A percentile compares a stretch with the other conserved stretches of the same genome.
Conservation (phyloP, 2,888 invertebrate genomes). For the Microdon myrmicae region DNA sequence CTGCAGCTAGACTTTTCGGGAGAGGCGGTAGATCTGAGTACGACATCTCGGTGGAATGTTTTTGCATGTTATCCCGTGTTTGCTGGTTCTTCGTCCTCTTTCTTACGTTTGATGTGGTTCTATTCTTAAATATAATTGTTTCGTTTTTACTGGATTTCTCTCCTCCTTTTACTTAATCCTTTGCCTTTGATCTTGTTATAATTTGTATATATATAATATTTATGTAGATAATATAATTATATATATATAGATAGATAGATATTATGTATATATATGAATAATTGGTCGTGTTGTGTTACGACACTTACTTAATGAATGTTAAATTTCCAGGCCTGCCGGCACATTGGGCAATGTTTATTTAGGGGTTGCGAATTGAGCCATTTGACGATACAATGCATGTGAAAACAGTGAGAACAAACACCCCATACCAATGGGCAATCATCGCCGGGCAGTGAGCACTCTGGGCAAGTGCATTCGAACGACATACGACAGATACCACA, state of each 20-base stretch:
- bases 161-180: slow-evolving; percentile 26
- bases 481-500: slow-evolving; percentile 99
- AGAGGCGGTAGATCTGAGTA: slow-evolving; percentile 85
- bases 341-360: slow-evolving; percentile 94
- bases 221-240: too few relatives aligned
- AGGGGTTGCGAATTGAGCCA: slow-evolving; percentile 95
- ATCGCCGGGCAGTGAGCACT: slow-evolving; percentile 97
- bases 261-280: slow-evolving; percentile 3
- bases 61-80: too few relatives aligned
- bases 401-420: slow-evolving; percentile 98
- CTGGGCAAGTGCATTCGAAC: slow-evolving; percentile 98
- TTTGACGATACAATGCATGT: slow-evolving; percentile 99
- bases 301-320: slow-evolving; percentile 74
- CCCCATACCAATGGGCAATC: slow-evolving; percentile 99
- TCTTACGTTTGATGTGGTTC: too few relatives aligned
- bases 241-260: too few relatives aligned
- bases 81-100: too few relatives aligned
- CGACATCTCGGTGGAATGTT: slow-evolving; percentile 66
- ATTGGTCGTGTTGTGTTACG: slow-evolving; percentile 20
- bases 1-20: slow-evolving; percentile 87
- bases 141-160: slow-evolving; percentile 9
- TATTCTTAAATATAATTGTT: too few relatives aligned
- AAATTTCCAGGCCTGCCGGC: slow-evolving; percentile 99
- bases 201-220: slow-evolving; percentile 26
- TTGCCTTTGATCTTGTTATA: slow-evolving; percentile 29